phyloP scores from a whole-genome alignment of 2,797 vertebrate species.

The Argyrosomus regius region DNA sequence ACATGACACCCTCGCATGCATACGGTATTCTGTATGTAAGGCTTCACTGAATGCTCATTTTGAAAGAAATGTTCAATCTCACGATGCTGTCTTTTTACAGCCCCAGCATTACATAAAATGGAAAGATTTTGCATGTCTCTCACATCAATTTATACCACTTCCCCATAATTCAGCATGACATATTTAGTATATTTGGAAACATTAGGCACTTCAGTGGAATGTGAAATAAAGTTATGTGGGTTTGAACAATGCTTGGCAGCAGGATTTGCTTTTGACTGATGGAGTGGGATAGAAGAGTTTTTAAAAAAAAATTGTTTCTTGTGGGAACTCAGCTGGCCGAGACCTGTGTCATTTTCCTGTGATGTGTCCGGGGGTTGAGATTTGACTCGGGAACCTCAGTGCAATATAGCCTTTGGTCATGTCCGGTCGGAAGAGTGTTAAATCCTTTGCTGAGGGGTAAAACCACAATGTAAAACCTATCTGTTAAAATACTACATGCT shows the following conservation, averaged over 20 bases:
- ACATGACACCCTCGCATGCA: not conserved
- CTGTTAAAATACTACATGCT: not conserved
- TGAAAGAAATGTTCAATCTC: slow-evolving; percentile 17
- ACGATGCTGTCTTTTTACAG: slow-evolving; percentile 24
- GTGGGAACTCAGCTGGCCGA: not conserved
- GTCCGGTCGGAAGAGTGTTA: not conserved
- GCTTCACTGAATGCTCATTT: slow-evolving; percentile 13
- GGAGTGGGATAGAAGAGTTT: slow-evolving; percentile 24
- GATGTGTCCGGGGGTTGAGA: not conserved
- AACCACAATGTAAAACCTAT: not conserved
- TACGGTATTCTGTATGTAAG: slow-evolving; percentile 9
- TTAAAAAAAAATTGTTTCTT: slow-evolving; percentile 20
- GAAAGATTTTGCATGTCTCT: slow-evolving; percentile 29
- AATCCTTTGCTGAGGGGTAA: not conserved
- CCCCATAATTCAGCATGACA: slow-evolving; percentile 34
- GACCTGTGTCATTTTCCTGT: slow-evolving; percentile 8
- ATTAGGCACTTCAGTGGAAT: slow-evolving; percentile 27
- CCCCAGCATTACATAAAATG: slow-evolving; percentile 15
- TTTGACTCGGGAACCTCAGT: slow-evolving; percentile 14
- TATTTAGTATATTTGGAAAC: slow-evolving; percentile 45
- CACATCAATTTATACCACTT: slow-evolving; percentile 19
- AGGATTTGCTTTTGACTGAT: slow-evolving; percentile 29
- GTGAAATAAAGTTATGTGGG: slow-evolving; percentile 31
- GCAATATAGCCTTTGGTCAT: not conserved
- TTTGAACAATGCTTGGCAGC: slow-evolving; percentile 30